Conservation (phyloP, 1,140 invertebrate species). For the Probaryconus sp. region DNA sequence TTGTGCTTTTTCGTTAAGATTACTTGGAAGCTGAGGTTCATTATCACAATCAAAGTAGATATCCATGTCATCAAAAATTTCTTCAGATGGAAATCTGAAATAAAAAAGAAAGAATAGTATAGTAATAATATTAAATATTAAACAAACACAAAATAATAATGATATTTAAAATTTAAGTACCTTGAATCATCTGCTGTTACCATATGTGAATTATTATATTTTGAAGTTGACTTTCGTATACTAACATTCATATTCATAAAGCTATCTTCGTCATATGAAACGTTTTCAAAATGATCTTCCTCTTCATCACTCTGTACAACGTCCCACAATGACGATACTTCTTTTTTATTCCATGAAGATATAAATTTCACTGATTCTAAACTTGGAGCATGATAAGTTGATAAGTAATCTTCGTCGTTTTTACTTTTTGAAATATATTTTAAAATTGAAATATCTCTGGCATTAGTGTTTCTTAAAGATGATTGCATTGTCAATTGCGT, state of each 20-base stretch:
- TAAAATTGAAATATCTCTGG: slow-evolving; percentile 30
- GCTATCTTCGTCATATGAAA: slow-evolving; percentile 12
- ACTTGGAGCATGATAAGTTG: slow-evolving; percentile 59
- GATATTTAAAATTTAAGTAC: slow-evolving; percentile 8
- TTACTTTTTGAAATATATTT: slow-evolving; percentile 41
- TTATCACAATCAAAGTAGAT: too few relatives aligned
- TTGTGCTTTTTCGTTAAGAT: too few relatives aligned
- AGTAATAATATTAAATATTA: too few relatives aligned
- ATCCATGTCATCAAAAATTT: slow-evolving; percentile 4
- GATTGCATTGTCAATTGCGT: slow-evolving; percentile 68
- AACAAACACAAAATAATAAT: too few relatives aligned
- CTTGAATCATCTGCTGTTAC: slow-evolving; percentile 11
- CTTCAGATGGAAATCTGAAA: slow-evolving; percentile 12
- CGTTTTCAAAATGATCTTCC: not conserved
- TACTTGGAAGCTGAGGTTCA: too few relatives aligned
- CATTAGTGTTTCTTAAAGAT: slow-evolving; percentile 55
- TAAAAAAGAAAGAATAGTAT: too few relatives aligned
- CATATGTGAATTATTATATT: slow-evolving; percentile 21
- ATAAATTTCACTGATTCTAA: slow-evolving; percentile 50
- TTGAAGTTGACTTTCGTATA: slow-evolving; percentile 33
- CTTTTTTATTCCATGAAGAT: slow-evolving; percentile 24
- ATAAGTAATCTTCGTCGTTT: slow-evolving; percentile 49
- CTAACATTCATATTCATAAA: not conserved
- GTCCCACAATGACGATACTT: slow-evolving; percentile 21
- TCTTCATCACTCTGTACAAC: slow-evolving; percentile 5